phyloP scores from a whole-genome alignment of 1,140 invertebrate genomes.

The Maniola jurtina region DNA sequence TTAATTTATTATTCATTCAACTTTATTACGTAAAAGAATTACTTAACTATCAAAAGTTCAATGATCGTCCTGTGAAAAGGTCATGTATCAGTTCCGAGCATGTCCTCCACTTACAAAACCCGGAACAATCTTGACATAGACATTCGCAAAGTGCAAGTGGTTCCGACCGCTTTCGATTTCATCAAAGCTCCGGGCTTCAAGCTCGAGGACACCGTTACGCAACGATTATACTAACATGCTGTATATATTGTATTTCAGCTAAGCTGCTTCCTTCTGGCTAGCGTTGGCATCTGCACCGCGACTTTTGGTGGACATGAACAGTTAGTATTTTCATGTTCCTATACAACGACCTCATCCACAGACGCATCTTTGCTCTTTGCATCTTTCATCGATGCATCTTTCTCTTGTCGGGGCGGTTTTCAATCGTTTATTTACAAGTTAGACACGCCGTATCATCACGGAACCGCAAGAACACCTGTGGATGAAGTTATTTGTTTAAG shows the following conservation, averaged over 20 bases:
- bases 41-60: not conserved
- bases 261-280: constrained; percentile 65
- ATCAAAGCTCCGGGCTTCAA: constrained; percentile 22
- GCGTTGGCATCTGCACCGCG: constrained; percentile 67
- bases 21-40: not conserved
- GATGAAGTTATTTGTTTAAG: constrained; percentile 29
- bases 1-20: too few species aligned
- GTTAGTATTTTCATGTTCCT: constrained; percentile 64
- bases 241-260: constrained; percentile 60
- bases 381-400: too few species aligned
- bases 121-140: constrained; percentile 29
- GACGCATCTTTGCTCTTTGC: not conserved
- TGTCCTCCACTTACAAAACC: constrained; percentile 26
- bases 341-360: constrained; percentile 13
- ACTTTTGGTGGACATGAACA: constrained; percentile 75
- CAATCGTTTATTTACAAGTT: constrained; percentile 22
- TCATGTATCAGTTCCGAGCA: not conserved
- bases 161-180: constrained; percentile 60
- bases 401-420: constrained; percentile 2
- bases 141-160: constrained; percentile 33
- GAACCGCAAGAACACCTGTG: constrained; percentile 36
- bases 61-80: not conserved
- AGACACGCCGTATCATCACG: constrained; percentile 13
- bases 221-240: constrained; percentile 8
- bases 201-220: constrained; percentile 12